phyloP scores from a whole-genome alignment of 2,888 invertebrate genomes.

The Folsomia manolachei region DNA sequence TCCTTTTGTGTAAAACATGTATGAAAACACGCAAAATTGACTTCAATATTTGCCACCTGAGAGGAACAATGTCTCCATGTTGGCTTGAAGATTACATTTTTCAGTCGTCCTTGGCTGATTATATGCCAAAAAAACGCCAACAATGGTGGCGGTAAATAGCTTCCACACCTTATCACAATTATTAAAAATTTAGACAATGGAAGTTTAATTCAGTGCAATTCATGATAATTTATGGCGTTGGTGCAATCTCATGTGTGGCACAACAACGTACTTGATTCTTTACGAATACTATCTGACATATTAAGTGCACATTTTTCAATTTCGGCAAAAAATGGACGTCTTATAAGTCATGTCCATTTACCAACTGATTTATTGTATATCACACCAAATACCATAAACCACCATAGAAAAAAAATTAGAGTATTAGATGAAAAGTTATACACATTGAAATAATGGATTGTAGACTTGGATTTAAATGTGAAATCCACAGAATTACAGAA shows the following conservation, averaged over 20 bases:
- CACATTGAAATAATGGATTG: too few species aligned
- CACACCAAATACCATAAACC: too few species aligned
- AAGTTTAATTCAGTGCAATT: too few species aligned
- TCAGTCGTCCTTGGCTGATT: constrained; percentile 1
- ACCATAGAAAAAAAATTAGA: too few species aligned
- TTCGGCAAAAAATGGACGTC: not conserved
- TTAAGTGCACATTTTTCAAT: not conserved
- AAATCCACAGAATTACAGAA: too few species aligned
- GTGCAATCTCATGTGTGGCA: not conserved
- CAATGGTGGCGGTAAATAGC: too few species aligned
- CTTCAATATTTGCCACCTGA: not conserved
- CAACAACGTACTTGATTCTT: not conserved
- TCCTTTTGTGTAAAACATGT: not conserved
- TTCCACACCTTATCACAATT: not conserved
- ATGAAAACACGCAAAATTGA: not conserved
- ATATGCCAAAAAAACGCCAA: not conserved
- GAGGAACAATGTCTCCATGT: not conserved
- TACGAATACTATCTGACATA: not conserved
- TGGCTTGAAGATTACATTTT: not conserved
- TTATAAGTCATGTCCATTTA: too few species aligned
- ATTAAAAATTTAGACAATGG: not conserved
- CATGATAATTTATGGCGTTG: not conserved
- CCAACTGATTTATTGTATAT: too few species aligned
- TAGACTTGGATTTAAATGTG: too few species aligned
- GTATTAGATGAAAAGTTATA: too few species aligned